Evolutionary conservation across 2,888 invertebrate genomes (phyloP).

Genomic region (Catocala nupta): DNA sequence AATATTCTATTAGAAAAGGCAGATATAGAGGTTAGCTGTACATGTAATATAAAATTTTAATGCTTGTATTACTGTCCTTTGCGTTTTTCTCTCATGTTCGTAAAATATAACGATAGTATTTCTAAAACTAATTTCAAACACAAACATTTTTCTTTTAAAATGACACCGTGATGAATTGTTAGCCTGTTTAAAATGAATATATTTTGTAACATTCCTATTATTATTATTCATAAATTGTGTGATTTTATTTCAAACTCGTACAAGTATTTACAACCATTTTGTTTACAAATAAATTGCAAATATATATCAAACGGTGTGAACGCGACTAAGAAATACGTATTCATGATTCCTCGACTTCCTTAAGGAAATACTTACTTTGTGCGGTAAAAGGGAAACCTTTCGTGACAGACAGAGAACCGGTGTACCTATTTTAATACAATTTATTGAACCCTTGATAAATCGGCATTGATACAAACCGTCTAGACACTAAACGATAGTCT

Average conservation of each 20-base stretch:
- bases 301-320: not conserved
- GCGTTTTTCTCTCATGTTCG: not conserved
- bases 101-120: not conserved
- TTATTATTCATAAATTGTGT: not conserved
- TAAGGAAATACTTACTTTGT: not conserved
- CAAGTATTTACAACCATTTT: constrained; percentile 30
- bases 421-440: not conserved
- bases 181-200: not conserved
- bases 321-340: not conserved
- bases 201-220: not conserved
- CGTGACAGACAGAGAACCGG: not conserved
- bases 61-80: constrained; percentile 4
- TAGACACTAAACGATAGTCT: too few relatives aligned
- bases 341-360: not conserved
- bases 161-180: constrained; percentile 4
- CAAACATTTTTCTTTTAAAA: not conserved
- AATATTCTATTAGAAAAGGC: constrained; percentile 13
- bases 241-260: constrained; percentile 17
- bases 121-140: not conserved
- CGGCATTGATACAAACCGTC: not conserved
- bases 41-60: constrained; percentile 8
- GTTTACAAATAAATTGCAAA: constrained; percentile 19
- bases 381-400: not conserved
- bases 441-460: constrained; percentile 3
- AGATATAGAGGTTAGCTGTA: constrained; percentile 4